Base-by-base conservation (phyloP, 2,113 vertebrate genomes). In the Pampusana beccarii region DNA sequence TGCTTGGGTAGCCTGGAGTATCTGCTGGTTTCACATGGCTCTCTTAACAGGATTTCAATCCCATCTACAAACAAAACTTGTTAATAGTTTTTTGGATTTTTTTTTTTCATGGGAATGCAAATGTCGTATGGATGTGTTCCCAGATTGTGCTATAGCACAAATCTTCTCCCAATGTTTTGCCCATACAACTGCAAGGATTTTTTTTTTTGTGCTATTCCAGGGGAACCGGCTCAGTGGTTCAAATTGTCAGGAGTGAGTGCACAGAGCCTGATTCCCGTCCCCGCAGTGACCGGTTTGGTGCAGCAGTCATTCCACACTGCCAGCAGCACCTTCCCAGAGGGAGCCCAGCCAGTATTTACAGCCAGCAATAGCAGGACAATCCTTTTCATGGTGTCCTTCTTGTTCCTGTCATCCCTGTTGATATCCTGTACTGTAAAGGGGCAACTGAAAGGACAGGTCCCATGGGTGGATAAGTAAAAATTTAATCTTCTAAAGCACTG, bases 251-350 rank as follows among this genome's bases (percentile, higher is more conserved):
- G 11, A 31, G n/a, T 57, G 16, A 20, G 25, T 36, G 16, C 15
- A 19, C 62, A 31, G 33, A 48, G 40, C 33, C 36, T 46, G 40
- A 67, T 67, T 57, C 8, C 16, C 21, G 13, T 36, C 48, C 16
- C 26, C 36, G 26, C 1, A 36, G 53, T 36, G 19, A 67, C 19
- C 1, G 3, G 31, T 11, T 16, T 7, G 9, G 38, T 2, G 9
- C 31, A 17, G 38, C 38, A 54, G 33, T 51, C 38, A 50, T 66
- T 11, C 33, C 7, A 3, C 11, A 2, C 23, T 2, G 8, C 50
- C 62, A 38, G n/a, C 40, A 57, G 26, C 40, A 25, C 53, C 69
- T 38, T 34, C 25, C 12, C 78, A 34, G 26, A 31, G 40, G 18
- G 14, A 53, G 2, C 10, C 77, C 3, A 3, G 38, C 11, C 40